Evolutionary conservation across 2,888 invertebrate species (phyloP).

Genomic region (Stegana nigrithorax): DNA sequence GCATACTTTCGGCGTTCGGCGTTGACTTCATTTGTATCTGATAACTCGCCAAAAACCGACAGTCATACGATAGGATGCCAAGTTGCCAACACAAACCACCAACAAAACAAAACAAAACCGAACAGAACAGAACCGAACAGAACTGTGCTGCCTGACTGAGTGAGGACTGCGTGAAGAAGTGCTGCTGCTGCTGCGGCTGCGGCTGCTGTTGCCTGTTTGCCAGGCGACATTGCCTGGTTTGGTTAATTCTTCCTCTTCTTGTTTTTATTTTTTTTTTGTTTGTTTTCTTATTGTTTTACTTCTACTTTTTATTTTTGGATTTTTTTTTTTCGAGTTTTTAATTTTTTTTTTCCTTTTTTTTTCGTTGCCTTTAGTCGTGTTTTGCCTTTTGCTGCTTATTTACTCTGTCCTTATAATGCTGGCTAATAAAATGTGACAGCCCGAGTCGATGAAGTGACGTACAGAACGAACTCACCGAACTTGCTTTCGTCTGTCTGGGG

Average conservation of each 20-base stretch:
- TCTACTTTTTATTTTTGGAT: neutral
- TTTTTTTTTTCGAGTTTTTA: slow-evolving; percentile 8
- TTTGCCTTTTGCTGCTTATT: slow-evolving; percentile 13
- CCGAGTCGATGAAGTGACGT: slow-evolving; percentile 24
- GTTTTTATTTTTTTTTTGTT: neutral
- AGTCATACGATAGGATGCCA: too few species aligned
- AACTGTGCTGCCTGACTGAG: too few species aligned
- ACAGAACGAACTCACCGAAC: slow-evolving; percentile 10
- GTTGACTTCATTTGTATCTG: slow-evolving; percentile 28
- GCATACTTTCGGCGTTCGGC: neutral
- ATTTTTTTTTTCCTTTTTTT: slow-evolving; percentile 10
- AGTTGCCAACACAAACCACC: too few species aligned
- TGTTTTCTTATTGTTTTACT: neutral
- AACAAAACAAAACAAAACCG: too few species aligned
- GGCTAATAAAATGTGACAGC: slow-evolving; percentile 41
- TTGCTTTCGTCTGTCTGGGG: neutral
- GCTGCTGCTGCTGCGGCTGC: too few species aligned
- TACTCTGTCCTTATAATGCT: slow-evolving; percentile 28
- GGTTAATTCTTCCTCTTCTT: too few species aligned
- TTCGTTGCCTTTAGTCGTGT: slow-evolving; percentile 4
- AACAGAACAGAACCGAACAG: too few species aligned
- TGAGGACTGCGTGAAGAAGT: too few species aligned
- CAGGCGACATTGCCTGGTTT: too few species aligned
- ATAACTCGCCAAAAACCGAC: slow-evolving; percentile 18
- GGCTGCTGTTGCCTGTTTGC: too few species aligned